Evolutionary conservation across 1,140 invertebrate species (phyloP).

Genomic region (Drosophila ohnishii): DNA sequence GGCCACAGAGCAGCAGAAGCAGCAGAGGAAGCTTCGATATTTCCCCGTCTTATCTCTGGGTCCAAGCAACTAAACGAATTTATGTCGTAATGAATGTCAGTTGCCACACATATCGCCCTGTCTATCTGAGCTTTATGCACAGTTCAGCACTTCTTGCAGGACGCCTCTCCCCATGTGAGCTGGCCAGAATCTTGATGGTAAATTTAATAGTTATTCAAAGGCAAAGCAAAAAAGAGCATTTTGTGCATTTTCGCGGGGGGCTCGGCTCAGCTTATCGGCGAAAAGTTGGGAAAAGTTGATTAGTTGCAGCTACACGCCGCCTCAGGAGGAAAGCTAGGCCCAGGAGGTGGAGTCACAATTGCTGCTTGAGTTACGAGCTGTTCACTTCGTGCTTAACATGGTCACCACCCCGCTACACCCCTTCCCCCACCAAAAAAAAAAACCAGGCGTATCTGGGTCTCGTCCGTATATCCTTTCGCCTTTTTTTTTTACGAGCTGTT

Average conservation of each 20-base stretch:
- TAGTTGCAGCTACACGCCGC: conserved; percentile 20
- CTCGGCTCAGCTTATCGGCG: conserved; percentile 30
- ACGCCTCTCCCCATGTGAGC: neutral
- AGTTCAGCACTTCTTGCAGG: conserved; percentile 53
- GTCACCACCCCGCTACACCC: conserved; percentile 21
- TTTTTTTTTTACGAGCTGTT: conserved; percentile 72
- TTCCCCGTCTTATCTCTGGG: conserved; percentile 33
- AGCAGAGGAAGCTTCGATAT: conserved; percentile 1
- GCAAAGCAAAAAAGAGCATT: neutral
- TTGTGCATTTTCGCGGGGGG: conserved; percentile 25
- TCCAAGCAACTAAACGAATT: conserved; percentile 63
- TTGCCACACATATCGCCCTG: conserved; percentile 60
- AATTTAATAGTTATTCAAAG: conserved; percentile 52
- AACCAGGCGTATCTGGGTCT: conserved; percentile 6
- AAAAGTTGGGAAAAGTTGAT: conserved; percentile 31
- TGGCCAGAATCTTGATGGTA: conserved; percentile 22
- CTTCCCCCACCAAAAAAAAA: no score
- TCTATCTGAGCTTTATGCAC: conserved; percentile 67
- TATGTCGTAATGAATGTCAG: conserved; percentile 75
- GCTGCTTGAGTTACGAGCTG: conserved; percentile 75
- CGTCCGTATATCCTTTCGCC: conserved; percentile 12
- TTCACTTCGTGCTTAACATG: conserved; percentile 68
- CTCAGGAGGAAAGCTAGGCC: neutral
- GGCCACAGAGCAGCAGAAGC: conserved; percentile 5
- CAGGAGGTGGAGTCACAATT: conserved; percentile 20